Conservation (phyloP, 2,797 vertebrate genomes). For the Cottoperca gobio region DNA sequence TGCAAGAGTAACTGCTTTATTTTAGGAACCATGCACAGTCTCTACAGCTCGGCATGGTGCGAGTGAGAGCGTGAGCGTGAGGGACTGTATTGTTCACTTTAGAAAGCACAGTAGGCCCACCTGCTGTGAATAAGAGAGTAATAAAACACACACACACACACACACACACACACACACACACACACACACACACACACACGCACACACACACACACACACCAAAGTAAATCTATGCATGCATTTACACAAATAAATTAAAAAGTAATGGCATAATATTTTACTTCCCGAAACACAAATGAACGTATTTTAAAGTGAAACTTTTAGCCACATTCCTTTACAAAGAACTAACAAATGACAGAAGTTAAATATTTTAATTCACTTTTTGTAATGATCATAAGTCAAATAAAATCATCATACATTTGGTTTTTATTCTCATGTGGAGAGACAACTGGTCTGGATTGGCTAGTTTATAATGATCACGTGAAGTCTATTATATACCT, state of each 20-base stretch:
- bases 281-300: conserved; percentile 16
- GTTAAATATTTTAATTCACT: conserved; percentile 1
- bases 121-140: conserved; percentile 85
- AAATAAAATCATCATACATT: conserved; percentile 5
- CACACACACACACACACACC: neutral
- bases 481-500: conserved; percentile 3
- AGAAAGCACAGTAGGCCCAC: conserved; percentile 80
- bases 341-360: conserved; percentile 16
- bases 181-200: neutral
- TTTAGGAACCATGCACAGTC: conserved; percentile 61
- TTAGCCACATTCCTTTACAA: conserved; percentile 10
- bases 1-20: conserved; percentile 64
- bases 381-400: neutral
- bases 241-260: neutral
- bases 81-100: conserved; percentile 21
- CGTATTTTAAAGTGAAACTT: neutral
- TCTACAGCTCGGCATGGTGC: conserved; percentile 26
- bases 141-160: conserved; percentile 19
- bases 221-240: neutral
- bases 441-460: conserved; percentile 19
- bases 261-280: conserved; percentile 11
- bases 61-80: conserved; percentile 26
- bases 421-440: conserved; percentile 1
- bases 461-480: neutral
- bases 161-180: neutral